Evolutionary conservation across 2,797 vertebrate genomes (phyloP).

Genomic region (Morus bassanus): DNA sequence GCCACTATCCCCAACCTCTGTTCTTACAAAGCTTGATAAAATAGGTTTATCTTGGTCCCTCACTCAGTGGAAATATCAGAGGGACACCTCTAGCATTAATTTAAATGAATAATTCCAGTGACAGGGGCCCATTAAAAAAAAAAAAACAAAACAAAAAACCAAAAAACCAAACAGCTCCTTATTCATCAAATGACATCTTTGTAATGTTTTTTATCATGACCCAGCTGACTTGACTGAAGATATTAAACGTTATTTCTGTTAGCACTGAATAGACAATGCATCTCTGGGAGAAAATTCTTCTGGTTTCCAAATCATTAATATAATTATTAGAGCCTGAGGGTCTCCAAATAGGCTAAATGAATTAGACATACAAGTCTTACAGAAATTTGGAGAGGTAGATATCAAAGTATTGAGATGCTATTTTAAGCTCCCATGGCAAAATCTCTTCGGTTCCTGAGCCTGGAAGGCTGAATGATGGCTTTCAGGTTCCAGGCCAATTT

Average conservation of each 20-base stretch:
- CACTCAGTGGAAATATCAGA: not conserved
- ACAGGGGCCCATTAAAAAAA: not conserved
- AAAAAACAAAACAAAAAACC: too few species aligned
- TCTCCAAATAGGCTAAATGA: not conserved
- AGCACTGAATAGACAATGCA: not conserved
- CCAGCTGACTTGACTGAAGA: not conserved
- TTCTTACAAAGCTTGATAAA: not conserved
- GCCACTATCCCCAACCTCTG: not conserved
- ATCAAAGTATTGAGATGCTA: not conserved
- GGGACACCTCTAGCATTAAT: not conserved
- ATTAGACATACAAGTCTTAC: not conserved
- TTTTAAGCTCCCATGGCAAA: not conserved
- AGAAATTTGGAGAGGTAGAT: not conserved
- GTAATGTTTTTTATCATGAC: not conserved
- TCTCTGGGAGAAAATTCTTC: not conserved
- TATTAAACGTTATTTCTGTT: not conserved
- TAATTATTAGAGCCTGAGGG: not conserved
- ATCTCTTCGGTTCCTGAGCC: not conserved
- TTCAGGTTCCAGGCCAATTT: not conserved
- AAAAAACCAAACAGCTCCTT: not conserved
- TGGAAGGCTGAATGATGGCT: not conserved
- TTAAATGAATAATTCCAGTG: not conserved
- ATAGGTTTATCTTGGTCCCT: not conserved
- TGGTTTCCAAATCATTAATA: not conserved
- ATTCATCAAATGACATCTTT: not conserved